Evolutionary conservation across 1,140 invertebrate genomes (phyloP).

Genomic region (Micrasema minimum): DNA sequence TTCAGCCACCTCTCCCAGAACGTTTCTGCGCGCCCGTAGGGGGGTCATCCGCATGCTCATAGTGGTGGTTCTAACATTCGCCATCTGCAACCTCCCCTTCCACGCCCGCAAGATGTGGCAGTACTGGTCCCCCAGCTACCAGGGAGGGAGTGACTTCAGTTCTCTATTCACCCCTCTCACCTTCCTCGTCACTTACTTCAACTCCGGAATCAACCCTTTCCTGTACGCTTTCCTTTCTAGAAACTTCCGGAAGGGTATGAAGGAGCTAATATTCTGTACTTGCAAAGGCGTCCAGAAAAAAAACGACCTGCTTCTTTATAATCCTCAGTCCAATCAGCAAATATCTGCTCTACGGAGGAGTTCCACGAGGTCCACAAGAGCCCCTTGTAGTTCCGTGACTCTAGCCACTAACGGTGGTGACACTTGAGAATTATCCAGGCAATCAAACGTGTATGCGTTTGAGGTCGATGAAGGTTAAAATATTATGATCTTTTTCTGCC

Average conservation of each 20-base stretch:
- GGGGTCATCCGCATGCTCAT: conserved; percentile 84
- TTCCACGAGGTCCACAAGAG: conserved; percentile 64
- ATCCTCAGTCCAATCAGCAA: conserved; percentile 59
- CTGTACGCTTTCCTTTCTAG: conserved; percentile 87
- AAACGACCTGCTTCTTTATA: conserved; percentile 61
- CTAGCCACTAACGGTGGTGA: conserved; percentile 62
- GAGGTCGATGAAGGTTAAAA: conserved; percentile 35
- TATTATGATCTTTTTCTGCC: too few relatives aligned
- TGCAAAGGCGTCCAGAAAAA: conserved; percentile 59
- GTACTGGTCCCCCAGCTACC: conserved; percentile 73
- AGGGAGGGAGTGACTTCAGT: conserved; percentile 74
- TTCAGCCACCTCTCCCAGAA: conserved; percentile 73
- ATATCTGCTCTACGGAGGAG: conserved; percentile 58
- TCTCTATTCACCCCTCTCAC: conserved; percentile 83
- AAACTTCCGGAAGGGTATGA: conserved; percentile 79
- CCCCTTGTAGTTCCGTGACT: conserved; percentile 66
- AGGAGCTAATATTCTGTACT: conserved; percentile 72
- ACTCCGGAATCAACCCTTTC: conserved; percentile 86
- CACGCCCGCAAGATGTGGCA: conserved; percentile 87
- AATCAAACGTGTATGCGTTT: conserved; percentile 27
- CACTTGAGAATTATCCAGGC: conserved; percentile 58
- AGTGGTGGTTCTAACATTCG: conserved; percentile 84
- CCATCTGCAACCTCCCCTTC: conserved; percentile 85
- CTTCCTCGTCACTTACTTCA: conserved; percentile 84
- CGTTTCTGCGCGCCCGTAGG: conserved; percentile 73